These are phyloP conservation scores for Pogonocherus hispidulus DNA, from an alignment of 2,888 invertebrate species.

Conservation along the genomic window DNA sequence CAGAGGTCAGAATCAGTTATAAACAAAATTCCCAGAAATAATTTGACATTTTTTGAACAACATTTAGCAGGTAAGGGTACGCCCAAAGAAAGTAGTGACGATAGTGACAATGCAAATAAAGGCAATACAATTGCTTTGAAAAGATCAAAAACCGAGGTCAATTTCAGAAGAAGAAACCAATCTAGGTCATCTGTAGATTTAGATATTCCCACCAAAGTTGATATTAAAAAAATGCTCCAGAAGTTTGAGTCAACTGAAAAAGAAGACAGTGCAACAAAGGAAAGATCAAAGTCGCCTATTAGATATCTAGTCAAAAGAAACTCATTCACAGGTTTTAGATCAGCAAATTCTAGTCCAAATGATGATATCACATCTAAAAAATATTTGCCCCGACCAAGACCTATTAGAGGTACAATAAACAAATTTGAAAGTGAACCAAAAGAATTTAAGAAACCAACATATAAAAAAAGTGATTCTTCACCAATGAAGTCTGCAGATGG, in stretches of 20 bases:
- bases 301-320: conserved; percentile 31
- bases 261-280: conserved; percentile 31
- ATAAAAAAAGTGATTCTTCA: conserved; percentile 19
- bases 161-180: conserved; percentile 53
- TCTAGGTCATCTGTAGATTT: conserved; percentile 64
- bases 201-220: conserved; percentile 64
- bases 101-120: conserved; percentile 50
- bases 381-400: conserved; percentile 34
- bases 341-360: conserved; percentile 27
- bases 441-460: conserved; percentile 36
- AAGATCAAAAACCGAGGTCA: conserved; percentile 65
- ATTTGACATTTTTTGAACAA: conserved; percentile 65
- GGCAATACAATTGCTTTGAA: conserved; percentile 49
- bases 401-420: conserved; percentile 48
- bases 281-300: conserved; percentile 24
- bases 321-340: conserved; percentile 39
- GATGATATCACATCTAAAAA: conserved; percentile 7
- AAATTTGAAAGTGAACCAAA: conserved; percentile 48
- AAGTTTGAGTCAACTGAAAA: conserved; percentile 63
- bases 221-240: conserved; percentile 65
- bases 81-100: conserved; percentile 46
- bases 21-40: conserved; percentile 65
- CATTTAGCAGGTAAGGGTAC: conserved; percentile 62
- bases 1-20: conserved; percentile 60
- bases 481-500: conserved; percentile 31